These are phyloP conservation scores for Eupithecia dodoneata DNA, from an alignment of 2,888 invertebrate species.

Conservation along the genomic window DNA sequence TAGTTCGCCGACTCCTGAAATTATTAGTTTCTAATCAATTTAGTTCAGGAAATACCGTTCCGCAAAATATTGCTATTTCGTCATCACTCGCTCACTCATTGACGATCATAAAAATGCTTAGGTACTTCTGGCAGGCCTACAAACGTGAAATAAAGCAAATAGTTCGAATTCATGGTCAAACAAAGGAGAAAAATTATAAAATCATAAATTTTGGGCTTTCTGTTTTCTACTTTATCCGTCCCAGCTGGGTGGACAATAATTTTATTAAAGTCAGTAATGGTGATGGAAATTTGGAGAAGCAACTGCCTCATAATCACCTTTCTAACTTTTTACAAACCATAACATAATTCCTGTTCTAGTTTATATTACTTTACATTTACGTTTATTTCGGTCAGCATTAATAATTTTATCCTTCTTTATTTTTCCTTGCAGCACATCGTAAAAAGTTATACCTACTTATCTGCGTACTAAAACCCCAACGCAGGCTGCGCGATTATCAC, in stretches of 20 bases:
- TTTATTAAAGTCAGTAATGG: neutral
- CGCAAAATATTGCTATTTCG: no score
- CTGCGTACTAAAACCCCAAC: conserved; percentile 14
- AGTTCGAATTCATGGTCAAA: no score
- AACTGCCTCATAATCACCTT: neutral
- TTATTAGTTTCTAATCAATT: no score
- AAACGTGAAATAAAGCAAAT: no score
- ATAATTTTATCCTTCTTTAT: neutral
- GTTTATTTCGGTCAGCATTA: neutral
- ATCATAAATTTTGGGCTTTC: no score
- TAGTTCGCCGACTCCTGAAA: no score
- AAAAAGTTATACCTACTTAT: conserved; percentile 20
- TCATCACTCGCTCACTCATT: no score
- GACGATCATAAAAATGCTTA: no score
- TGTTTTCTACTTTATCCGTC: neutral
- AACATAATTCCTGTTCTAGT: neutral
- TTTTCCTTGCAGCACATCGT: conserved; percentile 15
- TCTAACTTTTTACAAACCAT: neutral
- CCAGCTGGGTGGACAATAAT: neutral
- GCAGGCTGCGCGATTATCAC: conserved; percentile 26
- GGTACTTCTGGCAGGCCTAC: no score
- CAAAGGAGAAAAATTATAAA: no score
- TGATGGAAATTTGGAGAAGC: neutral
- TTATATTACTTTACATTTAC: neutral
- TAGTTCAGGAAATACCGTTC: no score